Conservation (phyloP, 2,888 invertebrate genomes). For the Monopis laevigella region DNA sequence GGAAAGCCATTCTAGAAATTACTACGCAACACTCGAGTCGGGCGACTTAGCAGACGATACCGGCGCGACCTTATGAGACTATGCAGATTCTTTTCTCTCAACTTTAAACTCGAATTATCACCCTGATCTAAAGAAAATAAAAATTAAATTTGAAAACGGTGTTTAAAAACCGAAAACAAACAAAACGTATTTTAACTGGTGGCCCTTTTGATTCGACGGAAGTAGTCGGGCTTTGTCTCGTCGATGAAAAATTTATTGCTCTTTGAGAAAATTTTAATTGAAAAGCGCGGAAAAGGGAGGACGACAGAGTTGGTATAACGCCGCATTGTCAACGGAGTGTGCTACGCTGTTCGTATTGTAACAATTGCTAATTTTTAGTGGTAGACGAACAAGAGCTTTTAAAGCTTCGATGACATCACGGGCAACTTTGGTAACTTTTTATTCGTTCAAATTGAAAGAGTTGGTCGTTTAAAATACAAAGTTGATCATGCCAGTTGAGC, state of each 20-base stretch:
- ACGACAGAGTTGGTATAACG: slow-evolving; percentile 1
- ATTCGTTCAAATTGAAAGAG: too few species aligned
- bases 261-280: slow-evolving; percentile 49
- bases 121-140: background rate
- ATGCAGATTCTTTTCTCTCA: background rate
- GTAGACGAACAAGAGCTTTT: too few species aligned
- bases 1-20: slow-evolving; percentile 62
- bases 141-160: background rate
- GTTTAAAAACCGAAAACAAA: background rate
- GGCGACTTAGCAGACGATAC: slow-evolving; percentile 28
- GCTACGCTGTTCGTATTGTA: background rate
- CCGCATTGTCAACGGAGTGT: slow-evolving; percentile 1
- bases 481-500: too few species aligned
- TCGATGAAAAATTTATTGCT: slow-evolving; percentile 53
- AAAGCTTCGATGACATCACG: too few species aligned
- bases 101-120: background rate
- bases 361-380: background rate
- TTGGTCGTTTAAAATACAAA: too few species aligned
- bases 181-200: background rate
- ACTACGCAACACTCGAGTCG: slow-evolving; percentile 56
- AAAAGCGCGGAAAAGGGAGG: slow-evolving; percentile 23
- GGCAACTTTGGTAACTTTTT: too few species aligned
- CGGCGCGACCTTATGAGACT: background rate
- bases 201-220: background rate
- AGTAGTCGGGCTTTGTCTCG: slow-evolving; percentile 13